Evolutionary conservation across 2,113 vertebrate species (phyloP).

Genomic region (Sander lucioperca): DNA sequence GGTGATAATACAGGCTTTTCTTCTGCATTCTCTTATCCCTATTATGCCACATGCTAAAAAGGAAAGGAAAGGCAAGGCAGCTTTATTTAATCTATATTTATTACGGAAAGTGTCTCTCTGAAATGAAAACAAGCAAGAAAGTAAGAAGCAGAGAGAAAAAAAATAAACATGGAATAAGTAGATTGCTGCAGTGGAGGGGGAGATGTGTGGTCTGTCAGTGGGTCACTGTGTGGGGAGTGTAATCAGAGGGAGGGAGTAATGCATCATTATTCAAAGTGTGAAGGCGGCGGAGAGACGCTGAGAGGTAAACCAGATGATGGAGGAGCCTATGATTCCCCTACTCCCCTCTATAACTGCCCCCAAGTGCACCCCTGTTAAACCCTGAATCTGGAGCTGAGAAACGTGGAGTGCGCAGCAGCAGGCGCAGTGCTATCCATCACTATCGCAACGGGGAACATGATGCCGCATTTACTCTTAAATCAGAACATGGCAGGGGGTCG

Average conservation of each 20-base stretch:
- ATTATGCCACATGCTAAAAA: constrained; percentile 24
- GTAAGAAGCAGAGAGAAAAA: constrained; percentile 11
- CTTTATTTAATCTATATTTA: not conserved
- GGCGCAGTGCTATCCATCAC: constrained; percentile 65
- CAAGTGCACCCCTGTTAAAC: constrained; percentile 64
- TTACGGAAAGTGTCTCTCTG: not conserved
- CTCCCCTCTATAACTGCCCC: constrained; percentile 49
- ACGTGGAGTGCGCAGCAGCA: constrained; percentile 57
- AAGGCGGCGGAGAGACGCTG: constrained; percentile 48
- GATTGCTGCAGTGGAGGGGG: constrained; percentile 19
- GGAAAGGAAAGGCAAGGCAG: not conserved
- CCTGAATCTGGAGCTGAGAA: constrained; percentile 62
- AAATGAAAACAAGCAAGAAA: constrained; percentile 23
- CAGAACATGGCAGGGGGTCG: constrained; percentile 63
- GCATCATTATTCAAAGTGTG: constrained; percentile 73
- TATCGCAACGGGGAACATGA: constrained; percentile 61
- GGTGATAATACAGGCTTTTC: constrained; percentile 32
- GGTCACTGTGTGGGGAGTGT: constrained; percentile 49
- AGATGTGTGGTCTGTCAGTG: constrained; percentile 53
- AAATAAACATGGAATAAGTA: constrained; percentile 3
- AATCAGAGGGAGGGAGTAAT: constrained; percentile 57
- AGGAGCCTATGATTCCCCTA: constrained; percentile 59
- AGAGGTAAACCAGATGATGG: constrained; percentile 76
- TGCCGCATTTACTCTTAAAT: constrained; percentile 70
- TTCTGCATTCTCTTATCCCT: constrained; percentile 12